Percentiles rank a stretch among this genome's conserved stretches.
These are phyloP conservation scores for Grantiella picta DNA, from an alignment of 2,113 vertebrate genomes.

Conservation along the genomic window DNA sequence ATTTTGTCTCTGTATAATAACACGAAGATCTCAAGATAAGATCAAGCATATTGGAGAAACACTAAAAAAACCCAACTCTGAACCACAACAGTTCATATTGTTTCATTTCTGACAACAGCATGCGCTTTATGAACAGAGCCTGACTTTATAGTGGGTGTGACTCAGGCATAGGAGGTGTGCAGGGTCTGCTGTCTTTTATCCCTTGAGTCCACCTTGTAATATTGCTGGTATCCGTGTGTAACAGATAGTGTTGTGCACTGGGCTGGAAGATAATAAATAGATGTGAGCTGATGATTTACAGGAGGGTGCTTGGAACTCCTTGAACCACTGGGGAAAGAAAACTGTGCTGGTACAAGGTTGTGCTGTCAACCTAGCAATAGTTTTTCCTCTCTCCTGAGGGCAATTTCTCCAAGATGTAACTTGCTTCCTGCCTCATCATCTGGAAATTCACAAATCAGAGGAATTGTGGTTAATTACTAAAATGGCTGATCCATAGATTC, in stretches of 20 bases:
- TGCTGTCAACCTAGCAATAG: slow-evolving; percentile 68
- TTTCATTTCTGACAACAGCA: slow-evolving; percentile 15
- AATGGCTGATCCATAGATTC: slow-evolving; percentile 61
- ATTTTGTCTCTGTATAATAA: background rate
- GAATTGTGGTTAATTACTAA: slow-evolving; percentile 73
- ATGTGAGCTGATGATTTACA: slow-evolving; percentile 77
- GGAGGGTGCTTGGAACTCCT: slow-evolving; percentile 74
- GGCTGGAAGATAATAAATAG: slow-evolving; percentile 79
- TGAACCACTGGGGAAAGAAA: slow-evolving; percentile 69
- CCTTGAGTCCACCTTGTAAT: slow-evolving; percentile 70
- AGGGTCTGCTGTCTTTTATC: slow-evolving; percentile 62
- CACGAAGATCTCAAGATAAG: background rate
- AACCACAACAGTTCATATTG: slow-evolving; percentile 9
- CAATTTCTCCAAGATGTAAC: slow-evolving; percentile 64
- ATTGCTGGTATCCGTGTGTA: slow-evolving; percentile 75
- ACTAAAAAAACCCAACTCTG: background rate
- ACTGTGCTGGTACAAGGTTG: slow-evolving; percentile 43
- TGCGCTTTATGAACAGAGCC: slow-evolving; percentile 21
- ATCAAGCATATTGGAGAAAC: background rate
- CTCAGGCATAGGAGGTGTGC: slow-evolving; percentile 51
- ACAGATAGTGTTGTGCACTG: slow-evolving; percentile 77
- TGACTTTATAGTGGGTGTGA: slow-evolving; percentile 39
- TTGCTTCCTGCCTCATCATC: slow-evolving; percentile 67
- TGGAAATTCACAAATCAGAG: slow-evolving; percentile 71
- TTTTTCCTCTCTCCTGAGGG: slow-evolving; percentile 64